Evolutionary conservation across 2,113 vertebrate species (phyloP).

Genomic region (Equus quagga): DNA sequence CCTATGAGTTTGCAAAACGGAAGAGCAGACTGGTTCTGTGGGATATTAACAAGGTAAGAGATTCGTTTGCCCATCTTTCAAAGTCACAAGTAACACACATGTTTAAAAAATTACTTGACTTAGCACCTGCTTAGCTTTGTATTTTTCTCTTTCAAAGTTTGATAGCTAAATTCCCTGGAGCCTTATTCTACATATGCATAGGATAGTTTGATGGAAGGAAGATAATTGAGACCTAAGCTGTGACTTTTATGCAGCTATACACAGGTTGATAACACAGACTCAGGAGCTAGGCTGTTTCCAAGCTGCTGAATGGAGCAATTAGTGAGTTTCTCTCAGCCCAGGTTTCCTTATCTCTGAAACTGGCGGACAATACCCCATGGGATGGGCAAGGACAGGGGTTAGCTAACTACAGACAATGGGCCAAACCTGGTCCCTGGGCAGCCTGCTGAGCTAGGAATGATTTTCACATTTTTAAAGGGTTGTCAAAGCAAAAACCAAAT

Average conservation of each 20-base stretch:
- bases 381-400: not conserved
- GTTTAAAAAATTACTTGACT: not conserved
- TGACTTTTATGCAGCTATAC: not conserved
- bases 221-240: not conserved
- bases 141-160: conserved; percentile 3
- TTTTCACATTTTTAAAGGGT: not conserved
- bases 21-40: conserved; percentile 88
- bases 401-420: not conserved
- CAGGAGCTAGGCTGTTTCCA: not conserved
- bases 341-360: not conserved
- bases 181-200: not conserved
- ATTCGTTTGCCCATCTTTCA: not conserved
- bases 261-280: not conserved
- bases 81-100: not conserved
- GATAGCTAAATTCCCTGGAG: not conserved
- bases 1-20: conserved; percentile 86
- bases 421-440: not conserved
- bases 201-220: not conserved
- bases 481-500: not conserved
- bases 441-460: not conserved
- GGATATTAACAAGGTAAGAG: conserved; percentile 85
- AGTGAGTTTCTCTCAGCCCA: not conserved
- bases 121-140: not conserved
- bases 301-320: not conserved
- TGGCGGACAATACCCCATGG: no score